A percentile compares a stretch with the other conserved stretches of the same genome.
Conservation (phyloP, 2,797 vertebrate genomes). For the Danio albolineatus region DNA sequence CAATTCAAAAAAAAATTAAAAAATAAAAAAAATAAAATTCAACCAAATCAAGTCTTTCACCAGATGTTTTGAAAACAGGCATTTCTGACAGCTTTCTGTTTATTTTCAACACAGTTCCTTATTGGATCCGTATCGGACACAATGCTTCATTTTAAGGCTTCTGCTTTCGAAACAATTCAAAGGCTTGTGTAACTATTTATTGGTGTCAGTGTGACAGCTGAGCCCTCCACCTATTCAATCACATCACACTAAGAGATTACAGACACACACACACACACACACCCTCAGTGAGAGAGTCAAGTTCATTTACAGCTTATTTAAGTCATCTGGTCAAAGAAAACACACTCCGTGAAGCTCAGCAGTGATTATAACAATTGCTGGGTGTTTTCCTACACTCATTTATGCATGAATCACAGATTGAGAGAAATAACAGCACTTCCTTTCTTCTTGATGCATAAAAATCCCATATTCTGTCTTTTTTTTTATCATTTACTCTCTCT, state of each 20-base stretch:
- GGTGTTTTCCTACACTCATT: background rate
- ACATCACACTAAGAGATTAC: conserved; percentile 15
- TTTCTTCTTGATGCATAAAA: background rate
- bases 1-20: too few species aligned
- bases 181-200: conserved; percentile 10
- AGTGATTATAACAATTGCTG: background rate
- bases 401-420: background rate
- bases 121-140: background rate
- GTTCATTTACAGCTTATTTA: background rate
- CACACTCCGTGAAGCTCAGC: background rate
- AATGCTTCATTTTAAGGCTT: background rate
- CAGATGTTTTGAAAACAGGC: background rate
- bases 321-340: background rate
- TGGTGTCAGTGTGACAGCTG: conserved; percentile 1
- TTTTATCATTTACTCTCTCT: background rate
- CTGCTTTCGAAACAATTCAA: background rate
- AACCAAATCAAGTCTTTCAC: background rate
- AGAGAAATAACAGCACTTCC: background rate
- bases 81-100: background rate
- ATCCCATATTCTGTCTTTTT: background rate
- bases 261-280: background rate
- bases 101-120: background rate
- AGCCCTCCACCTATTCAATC: background rate
- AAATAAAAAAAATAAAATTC: too few species aligned
- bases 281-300: background rate